Base-by-base conservation (phyloP, 2,113 vertebrate genomes). In the Phycodurus eques region DNA sequence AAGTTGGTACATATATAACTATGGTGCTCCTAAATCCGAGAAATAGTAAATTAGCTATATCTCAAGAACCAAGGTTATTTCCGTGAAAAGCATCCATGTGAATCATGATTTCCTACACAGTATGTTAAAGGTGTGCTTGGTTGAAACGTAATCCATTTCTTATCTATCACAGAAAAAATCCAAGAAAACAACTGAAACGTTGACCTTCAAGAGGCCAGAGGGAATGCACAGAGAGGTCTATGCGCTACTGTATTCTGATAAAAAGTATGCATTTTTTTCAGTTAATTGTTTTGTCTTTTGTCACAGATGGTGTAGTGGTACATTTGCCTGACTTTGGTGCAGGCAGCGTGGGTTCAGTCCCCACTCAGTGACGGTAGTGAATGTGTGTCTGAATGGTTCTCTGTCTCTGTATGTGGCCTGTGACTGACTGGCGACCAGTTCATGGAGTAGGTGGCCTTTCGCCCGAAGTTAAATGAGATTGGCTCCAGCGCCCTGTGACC, bases 221-320 rank as follows among this genome's bases (percentile, higher is more conserved):
- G 98, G 98, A 80, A 99, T 99, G 98, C 98, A 99, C 90, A 90
- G 98, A 79, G 98, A 99, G 73, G 98, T 99, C 85, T 99, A 99
- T 72, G 98, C 98, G 0, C 91, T 99, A 72, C 95, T 99, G 19
- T 99, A 99, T 84, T 98, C 98, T 49, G 98, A 99, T 89, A 99
- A 99, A 91, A 99, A 99, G 98, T 96, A 96, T 89, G 94, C 69
- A 3, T 12, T 62, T 19, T 39, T 12, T 59, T 31, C 1, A 27
- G 0, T 27, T 59, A 15, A 15, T 53, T 1, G 6, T 53, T 53
- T 53, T 53, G 5, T 6, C 15, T 53, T 53, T 53, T 53, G 49
- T 15, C 19, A 17, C 17, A 6, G 17, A 15, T 53, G 49, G 5
- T 15, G 49, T 20, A 1, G 49, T 19, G 13, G 27, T 27, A 27